phyloP scores from a whole-genome alignment of 2,113 vertebrate genomes.

The Apteryx mantelli region DNA sequence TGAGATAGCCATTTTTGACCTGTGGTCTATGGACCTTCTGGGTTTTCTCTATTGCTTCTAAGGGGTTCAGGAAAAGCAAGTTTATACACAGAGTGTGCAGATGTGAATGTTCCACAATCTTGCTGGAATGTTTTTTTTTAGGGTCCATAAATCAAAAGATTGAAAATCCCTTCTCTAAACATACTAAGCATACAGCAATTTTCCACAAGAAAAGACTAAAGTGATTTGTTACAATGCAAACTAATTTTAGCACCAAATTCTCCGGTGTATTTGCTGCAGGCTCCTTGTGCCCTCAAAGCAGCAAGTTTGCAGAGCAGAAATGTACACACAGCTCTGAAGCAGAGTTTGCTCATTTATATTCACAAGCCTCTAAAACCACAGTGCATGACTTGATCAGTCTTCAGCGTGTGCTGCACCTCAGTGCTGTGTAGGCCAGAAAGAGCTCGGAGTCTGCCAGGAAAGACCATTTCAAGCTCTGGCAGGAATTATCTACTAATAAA shows the following conservation, averaged over 20 bases:
- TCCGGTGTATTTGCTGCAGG: neutral
- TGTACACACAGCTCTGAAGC: neutral
- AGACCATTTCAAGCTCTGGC: conserved; percentile 26
- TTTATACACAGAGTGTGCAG: neutral
- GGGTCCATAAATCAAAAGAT: conserved; percentile 25
- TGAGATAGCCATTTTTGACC: neutral
- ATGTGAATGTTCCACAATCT: neutral
- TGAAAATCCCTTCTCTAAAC: conserved; percentile 15
- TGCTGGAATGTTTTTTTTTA: neutral
- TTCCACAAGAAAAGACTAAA: conserved; percentile 31
- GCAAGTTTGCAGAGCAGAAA: neutral
- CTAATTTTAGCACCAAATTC: neutral
- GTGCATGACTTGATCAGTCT: neutral
- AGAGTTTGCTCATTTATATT: neutral
- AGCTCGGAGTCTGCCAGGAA: neutral
- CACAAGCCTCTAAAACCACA: neutral
- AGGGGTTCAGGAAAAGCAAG: neutral
- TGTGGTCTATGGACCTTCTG: neutral
- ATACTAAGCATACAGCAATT: neutral
- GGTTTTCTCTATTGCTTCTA: neutral
- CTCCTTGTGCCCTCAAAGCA: neutral
- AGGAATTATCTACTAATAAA: conserved; percentile 28
- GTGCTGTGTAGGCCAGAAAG: neutral
- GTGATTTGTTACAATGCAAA: neutral
- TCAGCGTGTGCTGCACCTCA: neutral